Percentiles rank a stretch among this genome's conserved stretches.
These are phyloP conservation scores for Clarias pachynema DNA, from an alignment of 2,797 vertebrate genomes.

Conservation along the genomic window DNA sequence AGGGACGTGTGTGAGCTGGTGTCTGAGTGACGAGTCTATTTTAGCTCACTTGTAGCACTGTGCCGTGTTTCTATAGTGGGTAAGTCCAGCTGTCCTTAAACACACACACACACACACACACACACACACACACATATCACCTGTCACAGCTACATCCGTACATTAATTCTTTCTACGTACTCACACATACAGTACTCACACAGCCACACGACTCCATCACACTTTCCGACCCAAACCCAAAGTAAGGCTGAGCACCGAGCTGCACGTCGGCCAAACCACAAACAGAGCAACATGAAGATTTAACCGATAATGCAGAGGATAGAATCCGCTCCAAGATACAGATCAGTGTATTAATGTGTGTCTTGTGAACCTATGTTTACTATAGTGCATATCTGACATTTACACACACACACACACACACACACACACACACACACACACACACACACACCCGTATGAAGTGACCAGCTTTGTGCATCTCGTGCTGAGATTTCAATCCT, in stretches of 20 bases:
- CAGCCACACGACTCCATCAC: background rate
- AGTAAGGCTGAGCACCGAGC: background rate
- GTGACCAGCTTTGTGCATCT: background rate
- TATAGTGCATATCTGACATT: background rate
- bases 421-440: too few relatives aligned
- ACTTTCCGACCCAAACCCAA: background rate
- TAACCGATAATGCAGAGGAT: background rate
- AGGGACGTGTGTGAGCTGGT: conserved; percentile 28
- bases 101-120: conserved; percentile 43
- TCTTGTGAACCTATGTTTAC: background rate
- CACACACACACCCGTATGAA: too few relatives aligned
- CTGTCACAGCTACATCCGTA: conserved; percentile 9
- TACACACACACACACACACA: background rate
- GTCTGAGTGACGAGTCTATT: conserved; percentile 20
- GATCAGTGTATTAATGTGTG: background rate
- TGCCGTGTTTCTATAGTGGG: conserved; percentile 46
- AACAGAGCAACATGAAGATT: background rate
- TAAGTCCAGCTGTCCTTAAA: conserved; percentile 58
- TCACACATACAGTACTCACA: background rate
- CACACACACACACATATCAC: conserved; percentile 30
- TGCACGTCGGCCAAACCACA: background rate
- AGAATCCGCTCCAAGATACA: background rate
- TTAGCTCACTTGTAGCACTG: conserved; percentile 4
- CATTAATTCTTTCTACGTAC: background rate
- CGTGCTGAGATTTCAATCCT: background rate